Base-by-base conservation (phyloP, 1,140 invertebrate genomes). In the Drosophila navojoa region DNA sequence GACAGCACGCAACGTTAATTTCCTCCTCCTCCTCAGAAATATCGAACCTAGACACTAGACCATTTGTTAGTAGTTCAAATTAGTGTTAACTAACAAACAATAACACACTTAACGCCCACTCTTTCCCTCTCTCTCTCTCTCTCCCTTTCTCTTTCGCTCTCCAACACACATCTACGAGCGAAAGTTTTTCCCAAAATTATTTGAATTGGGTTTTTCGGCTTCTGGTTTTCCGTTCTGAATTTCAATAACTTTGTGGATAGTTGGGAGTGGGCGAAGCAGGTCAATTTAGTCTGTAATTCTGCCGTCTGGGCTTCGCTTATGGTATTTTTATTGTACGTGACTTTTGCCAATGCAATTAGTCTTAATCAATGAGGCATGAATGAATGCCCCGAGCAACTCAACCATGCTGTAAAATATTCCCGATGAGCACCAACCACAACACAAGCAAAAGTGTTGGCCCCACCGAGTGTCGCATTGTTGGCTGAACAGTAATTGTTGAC, bases 261-360 rank as follows among this genome's bases (percentile, higher is more conserved):
- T 54, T 64, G 52, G 38, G 19, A 7, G 35, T 16, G 38, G 73
- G 61, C 57, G 73, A 52, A 47, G 55, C 38, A 74, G 60, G 81
- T 86, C 64, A 81, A 87, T 68, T 63, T 55, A 35, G 27, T 10
- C 16, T 11, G 27, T 7, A 19, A 15, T 38, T 38, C 32, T n/a
- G 32, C 27, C 60, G 35, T 7, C 16, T 15, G 32, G 29, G 45
- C 42, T 13, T 19, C 63, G 49, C 74, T 70, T 85, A 52, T 50
- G 60, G 44, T 22, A 61, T 67, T 71, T 73, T 74, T 76, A 45
- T 68, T 62, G 60, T 84, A 68, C 52, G 61, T 55, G 62, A 15
- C 38, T 38, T 67, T 32, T 77, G 70, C 10, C 73, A 77, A 71
- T 82, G 76, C 84, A 89, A 89, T 89, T 89, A 84, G 71, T 69